Conservation (phyloP, 2,797 vertebrate genomes). For the Dicrostonyx torquatus region DNA sequence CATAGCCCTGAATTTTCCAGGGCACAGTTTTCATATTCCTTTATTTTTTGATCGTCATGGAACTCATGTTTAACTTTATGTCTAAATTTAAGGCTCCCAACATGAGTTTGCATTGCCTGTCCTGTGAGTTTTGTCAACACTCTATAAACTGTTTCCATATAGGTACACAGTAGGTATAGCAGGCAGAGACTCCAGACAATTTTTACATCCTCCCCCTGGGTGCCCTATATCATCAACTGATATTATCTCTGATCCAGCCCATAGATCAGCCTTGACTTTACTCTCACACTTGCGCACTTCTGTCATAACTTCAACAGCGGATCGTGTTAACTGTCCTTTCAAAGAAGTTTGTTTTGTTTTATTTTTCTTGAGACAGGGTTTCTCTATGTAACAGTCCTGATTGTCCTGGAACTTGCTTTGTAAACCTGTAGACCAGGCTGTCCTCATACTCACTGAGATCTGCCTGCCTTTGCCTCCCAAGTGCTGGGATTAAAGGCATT, state of each 20-base stretch:
- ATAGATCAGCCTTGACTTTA: neutral
- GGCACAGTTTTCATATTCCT: neutral
- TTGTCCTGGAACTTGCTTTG: too few species aligned
- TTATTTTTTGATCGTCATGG: neutral
- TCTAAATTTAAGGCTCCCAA: neutral
- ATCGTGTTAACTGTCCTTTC: neutral
- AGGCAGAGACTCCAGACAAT: neutral
- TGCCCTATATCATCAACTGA: neutral
- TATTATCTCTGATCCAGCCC: neutral
- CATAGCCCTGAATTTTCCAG: neutral
- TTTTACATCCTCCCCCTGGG: neutral
- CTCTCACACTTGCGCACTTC: neutral
- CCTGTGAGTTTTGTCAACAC: neutral
- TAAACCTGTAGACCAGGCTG: too few species aligned
- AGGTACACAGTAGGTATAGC: too few species aligned
- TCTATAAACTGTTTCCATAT: neutral
- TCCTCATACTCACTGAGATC: too few species aligned
- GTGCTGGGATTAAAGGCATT: too few species aligned
- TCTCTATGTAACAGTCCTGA: too few species aligned
- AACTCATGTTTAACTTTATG: neutral
- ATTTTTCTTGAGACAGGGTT: too few species aligned
- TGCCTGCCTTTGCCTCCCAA: too few species aligned
- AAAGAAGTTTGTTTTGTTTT: too few species aligned
- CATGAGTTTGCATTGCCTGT: neutral
- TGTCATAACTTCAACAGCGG: neutral